These are phyloP conservation scores for Benthosema pterotum DNA, from an alignment of 2,797 vertebrate species.

Conservation along the genomic window DNA sequence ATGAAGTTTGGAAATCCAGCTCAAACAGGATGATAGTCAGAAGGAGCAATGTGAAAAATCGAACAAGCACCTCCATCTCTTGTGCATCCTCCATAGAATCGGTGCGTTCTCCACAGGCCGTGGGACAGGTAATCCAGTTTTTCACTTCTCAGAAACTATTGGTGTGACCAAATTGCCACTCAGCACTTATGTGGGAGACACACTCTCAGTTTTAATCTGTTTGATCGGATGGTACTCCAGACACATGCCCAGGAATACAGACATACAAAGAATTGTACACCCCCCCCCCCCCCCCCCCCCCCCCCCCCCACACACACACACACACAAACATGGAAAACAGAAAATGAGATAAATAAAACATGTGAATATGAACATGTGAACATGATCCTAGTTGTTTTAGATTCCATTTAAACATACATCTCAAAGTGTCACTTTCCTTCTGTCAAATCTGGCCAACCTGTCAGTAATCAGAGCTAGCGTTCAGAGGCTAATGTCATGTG, in stretches of 20 bases:
- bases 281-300: not conserved
- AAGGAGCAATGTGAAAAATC: not conserved
- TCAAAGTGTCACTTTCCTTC: conserved; percentile 62
- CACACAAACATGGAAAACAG: not conserved
- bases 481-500: conserved; percentile 57
- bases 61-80: too few relatives aligned
- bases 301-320: not conserved
- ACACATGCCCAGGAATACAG: too few relatives aligned
- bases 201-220: too few relatives aligned
- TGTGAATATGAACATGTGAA: conserved; percentile 47
- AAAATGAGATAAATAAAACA: not conserved
- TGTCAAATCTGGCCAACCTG: conserved; percentile 66
- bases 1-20: too few relatives aligned
- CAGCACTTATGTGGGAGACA: too few relatives aligned
- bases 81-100: too few relatives aligned
- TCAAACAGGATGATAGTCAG: conserved; percentile 22
- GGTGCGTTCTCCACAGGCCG: too few relatives aligned
- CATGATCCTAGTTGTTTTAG: conserved; percentile 41
- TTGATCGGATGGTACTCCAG: too few relatives aligned
- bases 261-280: too few relatives aligned
- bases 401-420: conserved; percentile 48
- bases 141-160: too few relatives aligned
- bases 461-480: conserved; percentile 51
- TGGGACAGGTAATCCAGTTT: too few relatives aligned
- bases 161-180: too few relatives aligned